A percentile compares a stretch with the other conserved stretches of the same genome.
phyloP scores from a whole-genome alignment of 2,113 vertebrate species.

The Coryphaenoides rupestris region DNA sequence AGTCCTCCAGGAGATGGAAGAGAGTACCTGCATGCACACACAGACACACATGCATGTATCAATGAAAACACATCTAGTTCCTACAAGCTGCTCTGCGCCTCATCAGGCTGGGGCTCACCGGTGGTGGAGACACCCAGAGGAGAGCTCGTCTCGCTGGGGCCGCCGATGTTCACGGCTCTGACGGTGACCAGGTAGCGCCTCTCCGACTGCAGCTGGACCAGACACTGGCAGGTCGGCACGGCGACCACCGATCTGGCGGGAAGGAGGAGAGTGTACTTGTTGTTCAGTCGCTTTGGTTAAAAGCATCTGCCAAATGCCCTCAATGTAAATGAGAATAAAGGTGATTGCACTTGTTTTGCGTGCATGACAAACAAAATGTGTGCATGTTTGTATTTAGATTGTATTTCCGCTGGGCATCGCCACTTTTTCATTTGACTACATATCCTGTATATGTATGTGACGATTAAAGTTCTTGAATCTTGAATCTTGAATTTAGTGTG shows the following conservation, averaged over 20 bases:
- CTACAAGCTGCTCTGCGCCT: neutral
- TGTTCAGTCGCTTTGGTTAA: no score
- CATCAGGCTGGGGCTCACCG: conserved; percentile 68
- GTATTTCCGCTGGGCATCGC: no score
- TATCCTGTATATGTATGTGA: no score
- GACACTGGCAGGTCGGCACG: conserved; percentile 86
- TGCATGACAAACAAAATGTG: neutral
- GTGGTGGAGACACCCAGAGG: conserved; percentile 75
- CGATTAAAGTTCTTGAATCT: no score
- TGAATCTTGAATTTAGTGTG: no score
- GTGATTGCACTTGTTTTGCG: neutral
- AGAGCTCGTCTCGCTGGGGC: conserved; percentile 81
- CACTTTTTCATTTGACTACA: no score
- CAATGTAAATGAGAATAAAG: no score
- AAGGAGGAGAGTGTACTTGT: no score
- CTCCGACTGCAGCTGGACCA: conserved; percentile 83
- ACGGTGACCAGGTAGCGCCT: conserved; percentile 78
- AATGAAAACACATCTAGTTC: neutral
- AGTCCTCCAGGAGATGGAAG: conserved; percentile 84
- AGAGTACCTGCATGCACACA: conserved; percentile 77
- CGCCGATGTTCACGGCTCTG: conserved; percentile 86
- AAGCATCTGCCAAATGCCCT: no score
- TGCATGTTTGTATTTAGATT: no score
- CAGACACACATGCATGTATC: neutral
- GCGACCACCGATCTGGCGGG: conserved; percentile 83